phyloP scores from a whole-genome alignment of 1,140 invertebrate species.

The Thereuonema tuberculata region DNA sequence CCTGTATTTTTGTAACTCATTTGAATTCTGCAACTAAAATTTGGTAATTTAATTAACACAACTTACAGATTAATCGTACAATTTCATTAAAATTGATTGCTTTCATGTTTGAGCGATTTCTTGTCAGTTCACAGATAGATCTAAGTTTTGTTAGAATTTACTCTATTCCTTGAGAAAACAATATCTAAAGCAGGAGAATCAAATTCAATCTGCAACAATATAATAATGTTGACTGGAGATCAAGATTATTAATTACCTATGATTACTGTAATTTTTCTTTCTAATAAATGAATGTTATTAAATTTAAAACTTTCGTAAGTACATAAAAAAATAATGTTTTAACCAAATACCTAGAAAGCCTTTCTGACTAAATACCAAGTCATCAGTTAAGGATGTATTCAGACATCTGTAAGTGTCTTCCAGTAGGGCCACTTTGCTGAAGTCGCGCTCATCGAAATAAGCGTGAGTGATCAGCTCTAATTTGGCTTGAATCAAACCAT shows the following conservation, averaged over 20 bases:
- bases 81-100: too few species aligned
- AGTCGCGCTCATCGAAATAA: constrained; percentile 91
- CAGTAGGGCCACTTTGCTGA: constrained; percentile 47
- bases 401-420: constrained; percentile 87
- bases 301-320: constrained; percentile 81
- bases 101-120: too few species aligned
- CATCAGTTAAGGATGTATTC: constrained; percentile 58
- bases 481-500: constrained; percentile 85
- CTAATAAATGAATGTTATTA: constrained; percentile 84
- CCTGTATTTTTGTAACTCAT: too few species aligned
- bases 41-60: too few species aligned
- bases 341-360: constrained; percentile 67
- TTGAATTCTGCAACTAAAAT: too few species aligned
- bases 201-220: too few species aligned
- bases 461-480: constrained; percentile 90
- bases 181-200: too few species aligned
- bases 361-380: constrained; percentile 53
- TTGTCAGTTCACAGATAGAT: too few species aligned
- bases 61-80: too few species aligned
- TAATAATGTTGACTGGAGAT: too few species aligned
- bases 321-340: constrained; percentile 71
- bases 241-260: neutral
- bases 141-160: too few species aligned
- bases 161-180: too few species aligned
- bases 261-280: constrained; percentile 52